Base-by-base conservation (phyloP, 2,113 vertebrate genomes). In the Colossoma macropomum region DNA sequence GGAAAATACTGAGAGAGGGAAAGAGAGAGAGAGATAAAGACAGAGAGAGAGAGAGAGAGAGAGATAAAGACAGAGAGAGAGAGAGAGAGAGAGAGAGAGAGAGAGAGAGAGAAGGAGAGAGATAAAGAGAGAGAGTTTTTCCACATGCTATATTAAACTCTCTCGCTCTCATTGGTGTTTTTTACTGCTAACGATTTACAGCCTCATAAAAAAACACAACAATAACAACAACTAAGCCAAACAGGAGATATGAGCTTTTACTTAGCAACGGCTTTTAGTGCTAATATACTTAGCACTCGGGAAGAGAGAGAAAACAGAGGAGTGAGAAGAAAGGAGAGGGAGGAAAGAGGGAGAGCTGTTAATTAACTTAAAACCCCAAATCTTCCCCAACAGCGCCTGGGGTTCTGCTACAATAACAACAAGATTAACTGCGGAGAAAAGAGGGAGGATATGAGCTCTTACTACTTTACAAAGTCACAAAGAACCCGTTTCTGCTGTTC, bases 101-200 rank as follows among this genome's bases (percentile, higher is more conserved):
- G 75, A 69, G 45, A 19, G 72, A 34, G 23, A 48, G 70, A 27
- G 0, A 45, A 25, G 10, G 41, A 66, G n/a, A 65, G 25, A 66
- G 76, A 78, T 7, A 50, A 15, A 78, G 82, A 63, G 65, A 50
- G 71, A 68, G 5, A 38, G 11, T 27, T 84, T 75, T 32, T 83
- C 83, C 79, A 85, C 69, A 77, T 82, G 78, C 63, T 85, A 48
- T 72, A 74, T 41, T 70, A 27, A 86, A 86, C 63, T 87, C 86
- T 87, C 66, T 15, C 81, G 71, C 86, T 83, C 84, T 59, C 38
- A 21, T 66, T 68, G 60, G 45, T 54, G 69, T 68, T 34, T 50
- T 50, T 3, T 13, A 12, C 10, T 30, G 1, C 30, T 66, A 54
- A 68, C 15, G 17, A 12, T 66, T 66, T 66, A 77, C 45, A 45